Evolutionary conservation across 2,888 invertebrate species (phyloP).

Genomic region (Andrena bicolor): DNA sequence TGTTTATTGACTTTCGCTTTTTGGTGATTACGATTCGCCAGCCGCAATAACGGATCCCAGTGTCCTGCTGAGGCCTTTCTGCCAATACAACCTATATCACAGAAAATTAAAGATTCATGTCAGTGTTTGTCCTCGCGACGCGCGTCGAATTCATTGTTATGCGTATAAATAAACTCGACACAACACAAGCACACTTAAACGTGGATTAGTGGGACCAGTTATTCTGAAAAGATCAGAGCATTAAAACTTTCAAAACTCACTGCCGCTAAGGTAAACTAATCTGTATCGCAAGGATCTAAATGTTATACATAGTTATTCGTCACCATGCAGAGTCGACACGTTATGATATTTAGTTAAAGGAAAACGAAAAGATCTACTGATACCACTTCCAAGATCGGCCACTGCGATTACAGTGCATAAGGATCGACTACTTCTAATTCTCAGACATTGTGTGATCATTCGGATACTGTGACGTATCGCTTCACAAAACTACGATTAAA

Average conservation of each 20-base stretch:
- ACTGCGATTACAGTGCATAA: slow-evolving; percentile 56
- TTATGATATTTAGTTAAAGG: slow-evolving; percentile 53
- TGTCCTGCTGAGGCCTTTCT: slow-evolving; percentile 64
- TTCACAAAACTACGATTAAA: slow-evolving; percentile 25
- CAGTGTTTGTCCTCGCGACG: background rate
- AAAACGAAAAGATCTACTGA: slow-evolving; percentile 60
- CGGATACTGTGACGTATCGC: slow-evolving; percentile 32
- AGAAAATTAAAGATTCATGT: slow-evolving; percentile 29
- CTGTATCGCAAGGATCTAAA: slow-evolving; percentile 49
- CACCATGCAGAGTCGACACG: slow-evolving; percentile 53
- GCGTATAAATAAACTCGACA: slow-evolving; percentile 44
- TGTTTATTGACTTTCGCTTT: slow-evolving; percentile 83
- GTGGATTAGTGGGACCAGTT: slow-evolving; percentile 51
- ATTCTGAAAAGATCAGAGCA: slow-evolving; percentile 62
- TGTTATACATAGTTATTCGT: slow-evolving; percentile 48
- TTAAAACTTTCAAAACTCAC: slow-evolving; percentile 43
- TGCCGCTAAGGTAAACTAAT: slow-evolving; percentile 37
- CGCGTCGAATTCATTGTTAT: slow-evolving; percentile 15
- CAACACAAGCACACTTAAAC: slow-evolving; percentile 57
- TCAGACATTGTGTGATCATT: slow-evolving; percentile 39
- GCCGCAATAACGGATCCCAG: slow-evolving; percentile 70
- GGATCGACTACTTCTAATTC: slow-evolving; percentile 57
- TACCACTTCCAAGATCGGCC: slow-evolving; percentile 67
- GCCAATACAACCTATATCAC: slow-evolving; percentile 66
- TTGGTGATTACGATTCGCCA: slow-evolving; percentile 81